Evolutionary conservation across 2,113 vertebrate genomes (phyloP).

Genomic region (Cynocephalus volans): DNA sequence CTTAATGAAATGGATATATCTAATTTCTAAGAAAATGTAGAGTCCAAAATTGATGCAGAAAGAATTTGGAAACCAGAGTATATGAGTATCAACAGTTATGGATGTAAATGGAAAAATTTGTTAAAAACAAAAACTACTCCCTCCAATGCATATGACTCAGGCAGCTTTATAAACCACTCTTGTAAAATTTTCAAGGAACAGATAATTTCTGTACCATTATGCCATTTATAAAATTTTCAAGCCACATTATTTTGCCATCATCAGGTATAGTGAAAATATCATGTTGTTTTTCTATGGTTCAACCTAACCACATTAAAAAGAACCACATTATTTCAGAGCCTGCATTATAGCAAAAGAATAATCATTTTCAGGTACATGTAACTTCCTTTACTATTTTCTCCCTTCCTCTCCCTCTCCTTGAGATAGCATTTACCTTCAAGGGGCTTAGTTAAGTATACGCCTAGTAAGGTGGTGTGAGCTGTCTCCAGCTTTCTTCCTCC

Average conservation of each 20-base stretch:
- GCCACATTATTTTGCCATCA: not conserved
- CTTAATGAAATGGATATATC: not conserved
- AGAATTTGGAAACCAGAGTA: not conserved
- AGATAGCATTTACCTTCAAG: not conserved
- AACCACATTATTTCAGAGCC: not conserved
- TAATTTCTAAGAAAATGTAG: slow-evolving; percentile 8
- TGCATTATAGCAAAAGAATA: not conserved
- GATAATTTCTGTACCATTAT: not conserved
- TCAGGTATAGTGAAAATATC: not conserved
- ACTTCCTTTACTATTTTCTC: not conserved
- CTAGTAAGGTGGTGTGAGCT: not conserved
- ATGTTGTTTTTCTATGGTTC: not conserved
- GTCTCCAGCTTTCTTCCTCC: not conserved
- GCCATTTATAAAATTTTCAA: slow-evolving; percentile 14
- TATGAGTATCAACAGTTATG: not conserved
- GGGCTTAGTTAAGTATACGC: not conserved
- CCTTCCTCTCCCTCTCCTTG: not conserved
- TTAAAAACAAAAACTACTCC: not conserved
- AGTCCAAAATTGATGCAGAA: not conserved
- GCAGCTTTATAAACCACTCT: not conserved
- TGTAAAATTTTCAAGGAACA: not conserved
- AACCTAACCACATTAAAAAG: not conserved
- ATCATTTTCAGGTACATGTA: not conserved
- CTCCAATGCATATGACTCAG: not conserved
- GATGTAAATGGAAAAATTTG: not conserved